Base-by-base conservation (phyloP, 2,888 invertebrate species). In the Drymonia ruficornis region DNA sequence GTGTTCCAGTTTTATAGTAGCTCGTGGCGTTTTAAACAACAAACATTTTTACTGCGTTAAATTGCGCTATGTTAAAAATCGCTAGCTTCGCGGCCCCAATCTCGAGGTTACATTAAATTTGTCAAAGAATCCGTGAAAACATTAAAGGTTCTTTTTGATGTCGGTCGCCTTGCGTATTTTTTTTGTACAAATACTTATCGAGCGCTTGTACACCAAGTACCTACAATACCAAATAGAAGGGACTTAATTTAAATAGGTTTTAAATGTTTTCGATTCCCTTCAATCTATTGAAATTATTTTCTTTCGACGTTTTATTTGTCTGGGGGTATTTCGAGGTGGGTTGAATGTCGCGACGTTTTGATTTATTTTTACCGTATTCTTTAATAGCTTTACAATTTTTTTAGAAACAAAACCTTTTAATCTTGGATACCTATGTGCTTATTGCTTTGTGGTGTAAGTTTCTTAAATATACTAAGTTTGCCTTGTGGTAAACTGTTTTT, bases 51-150 rank as follows among this genome's bases (percentile, higher is more conserved):
- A 23, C 23, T 23, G 23, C 23, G 23, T 6, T 6, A 23, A 9
- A 1, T 11, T 11, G 2, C 12, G 31, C 9, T 2, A 11, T 16
- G 8, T 40, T 15, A 12, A 12, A 40, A 1, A 40, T 23, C 61
- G 65, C 63, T 1, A 2, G 7, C 47, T 56, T 49, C 13, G 0
- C 0, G 16, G 57, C 70, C 57, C 58, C 59, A 62, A 57, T 46
- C 55, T 66, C 69, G 67, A 69, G 72, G 76, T 73, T 63, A 72
- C 75, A 58, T 78, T 71, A 77, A 76, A 76, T 77, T 78, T 78
- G 74, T 79, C 78, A 75, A 76, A 72, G 75, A 74, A 72, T 68
- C 74, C 64, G 69, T 65, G 65, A 72, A 76, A 76, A 70, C 69
- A 68, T 75, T 76, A 70, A 72, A 61, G 60, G 59, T 60, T 53